Conservation (phyloP, 2,888 invertebrate species). For the Mamestra brassicae region DNA sequence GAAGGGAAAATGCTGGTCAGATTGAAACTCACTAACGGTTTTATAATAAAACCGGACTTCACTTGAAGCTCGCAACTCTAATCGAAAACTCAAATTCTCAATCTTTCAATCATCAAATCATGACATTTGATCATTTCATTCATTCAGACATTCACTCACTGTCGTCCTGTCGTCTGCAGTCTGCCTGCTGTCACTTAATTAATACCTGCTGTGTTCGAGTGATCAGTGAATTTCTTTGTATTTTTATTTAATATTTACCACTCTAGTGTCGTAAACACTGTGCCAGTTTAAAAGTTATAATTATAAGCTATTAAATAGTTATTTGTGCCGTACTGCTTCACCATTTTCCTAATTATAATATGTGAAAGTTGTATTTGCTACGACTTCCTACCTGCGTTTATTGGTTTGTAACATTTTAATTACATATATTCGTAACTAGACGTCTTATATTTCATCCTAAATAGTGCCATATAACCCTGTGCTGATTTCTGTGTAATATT, state of each 20-base stretch:
- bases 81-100: background rate
- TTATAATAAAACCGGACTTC: background rate
- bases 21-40: background rate
- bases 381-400: conserved; percentile 48
- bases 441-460: conserved; percentile 17
- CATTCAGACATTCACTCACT: conserved; percentile 9
- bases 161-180: background rate
- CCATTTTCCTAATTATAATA: conserved; percentile 40
- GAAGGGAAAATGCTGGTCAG: background rate
- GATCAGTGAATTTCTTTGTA: conserved; percentile 24
- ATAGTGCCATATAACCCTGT: conserved; percentile 48
- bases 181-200: conserved; percentile 2
- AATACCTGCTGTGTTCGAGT: background rate
- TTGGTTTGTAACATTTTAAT: conserved; percentile 57
- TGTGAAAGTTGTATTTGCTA: conserved; percentile 63
- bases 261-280: conserved; percentile 5
- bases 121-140: conserved; percentile 1
- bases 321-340: conserved; percentile 7
- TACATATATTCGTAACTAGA: conserved; percentile 15
- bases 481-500: conserved; percentile 46
- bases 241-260: conserved; percentile 21
- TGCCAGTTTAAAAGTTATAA: background rate
- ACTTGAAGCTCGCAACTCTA: background rate
- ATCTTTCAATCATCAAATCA: background rate
- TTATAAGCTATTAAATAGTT: conserved; percentile 21